Base-by-base conservation (phyloP, 2,797 vertebrate species). In the Dermochelys coriacea region DNA sequence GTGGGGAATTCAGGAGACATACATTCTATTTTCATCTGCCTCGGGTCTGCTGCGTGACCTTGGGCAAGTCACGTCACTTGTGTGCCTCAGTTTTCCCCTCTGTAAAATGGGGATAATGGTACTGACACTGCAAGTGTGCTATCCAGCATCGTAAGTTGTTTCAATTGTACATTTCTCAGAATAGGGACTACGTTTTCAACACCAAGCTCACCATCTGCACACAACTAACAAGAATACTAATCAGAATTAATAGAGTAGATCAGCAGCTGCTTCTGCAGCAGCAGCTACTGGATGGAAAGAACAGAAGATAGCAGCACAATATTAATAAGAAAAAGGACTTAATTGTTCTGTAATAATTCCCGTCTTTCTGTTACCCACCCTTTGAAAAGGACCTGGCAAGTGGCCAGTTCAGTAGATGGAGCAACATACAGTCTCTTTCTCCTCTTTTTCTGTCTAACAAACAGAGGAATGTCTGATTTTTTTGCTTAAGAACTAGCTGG, bases 121-220 rank as follows among this genome's bases (percentile, higher is more conserved):
- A 12, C 45, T 49, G 14, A 75, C 29, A 8, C 12, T 16, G 29
- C 23, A 52, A 78, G 37, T 85, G 27, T n/a, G 18, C 29, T 74
- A 95, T 80, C 75, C 91, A 87, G 59, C 18, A 86, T 47, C 45
- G 50, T 57, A 84, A 93, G n/a, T 75, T 89, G 83, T 80, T 95
- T 95, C 83, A 93, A 90, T 84, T 81, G n/a, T 31, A 68, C 75
- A 84, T 81, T 88, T 95, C 80, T 82, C 86, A 86, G 93, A 34
- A 90, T 75, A 85, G 52, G 61, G 94, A 29, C 82, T 86, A 89
- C 77, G 55, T 50, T 34, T 79, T 87, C 57, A 71, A 59, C 85
- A 84, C n/a, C 50, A 84, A 90, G 88, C 49, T 90, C 75, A n/a
- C 84, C 88, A 80, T 80, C 81, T 75, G 92, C 90, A 81, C 29